Evolutionary conservation across 2,797 vertebrate genomes (phyloP).

Genomic region (Acropternis orthonyx): DNA sequence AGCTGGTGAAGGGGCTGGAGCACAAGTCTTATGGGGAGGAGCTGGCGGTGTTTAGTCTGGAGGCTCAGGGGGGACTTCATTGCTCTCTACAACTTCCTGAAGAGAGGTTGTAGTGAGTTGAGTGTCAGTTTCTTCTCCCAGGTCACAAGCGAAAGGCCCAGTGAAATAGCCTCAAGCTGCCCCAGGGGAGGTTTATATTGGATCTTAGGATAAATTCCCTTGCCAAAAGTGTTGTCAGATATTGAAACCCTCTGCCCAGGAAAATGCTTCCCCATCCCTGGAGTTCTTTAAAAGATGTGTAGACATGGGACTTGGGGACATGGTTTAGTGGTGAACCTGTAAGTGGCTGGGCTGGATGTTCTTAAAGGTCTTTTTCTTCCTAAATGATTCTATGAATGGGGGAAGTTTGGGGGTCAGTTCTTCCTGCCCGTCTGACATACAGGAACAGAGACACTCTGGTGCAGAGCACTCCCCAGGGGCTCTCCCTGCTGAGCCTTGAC

Average conservation of each 20-base stretch:
- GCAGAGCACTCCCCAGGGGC: accelerated
- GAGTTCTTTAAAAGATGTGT: background rate
- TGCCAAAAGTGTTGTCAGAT: background rate
- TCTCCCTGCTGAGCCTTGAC: background rate
- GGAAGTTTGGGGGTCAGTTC: no score
- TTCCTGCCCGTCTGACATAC: accelerated
- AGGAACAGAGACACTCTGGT: accelerated
- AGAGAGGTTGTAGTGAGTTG: background rate
- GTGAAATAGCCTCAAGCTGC: background rate
- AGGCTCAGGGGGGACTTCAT: background rate
- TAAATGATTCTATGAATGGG: background rate
- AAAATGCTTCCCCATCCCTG: background rate
- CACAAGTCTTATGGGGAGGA: background rate
- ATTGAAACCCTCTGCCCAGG: background rate
- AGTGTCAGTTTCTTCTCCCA: background rate
- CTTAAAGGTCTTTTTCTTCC: background rate
- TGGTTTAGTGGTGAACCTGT: background rate
- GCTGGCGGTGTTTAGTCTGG: background rate
- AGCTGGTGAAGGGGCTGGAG: background rate
- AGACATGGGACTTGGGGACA: background rate
- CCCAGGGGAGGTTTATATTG: background rate
- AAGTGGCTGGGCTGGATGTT: background rate
- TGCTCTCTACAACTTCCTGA: background rate
- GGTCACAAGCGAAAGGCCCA: background rate
- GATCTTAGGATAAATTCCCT: background rate